Evolutionary conservation across 2,888 invertebrate species (phyloP).

Genomic region (Perizoma affinitatum): DNA sequence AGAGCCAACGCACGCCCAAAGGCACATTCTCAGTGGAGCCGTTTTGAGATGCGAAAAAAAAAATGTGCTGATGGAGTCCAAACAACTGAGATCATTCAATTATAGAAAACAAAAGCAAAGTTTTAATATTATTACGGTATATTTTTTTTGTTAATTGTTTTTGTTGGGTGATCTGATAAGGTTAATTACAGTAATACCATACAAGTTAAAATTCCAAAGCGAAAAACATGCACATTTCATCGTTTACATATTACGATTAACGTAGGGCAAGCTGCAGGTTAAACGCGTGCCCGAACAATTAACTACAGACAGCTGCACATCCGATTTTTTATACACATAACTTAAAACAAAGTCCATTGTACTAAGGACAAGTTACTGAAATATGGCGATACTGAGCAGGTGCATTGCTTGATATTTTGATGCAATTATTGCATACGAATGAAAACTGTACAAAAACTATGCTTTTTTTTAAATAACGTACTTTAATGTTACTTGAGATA

Average conservation of each 20-base stretch:
- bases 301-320: slow-evolving; percentile 53
- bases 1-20: slow-evolving; percentile 39
- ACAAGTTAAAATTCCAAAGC: slow-evolving; percentile 3
- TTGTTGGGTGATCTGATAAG: too few relatives aligned
- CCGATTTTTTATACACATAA: slow-evolving; percentile 39
- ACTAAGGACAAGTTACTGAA: slow-evolving; percentile 8
- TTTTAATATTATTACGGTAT: neutral
- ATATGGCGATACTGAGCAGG: slow-evolving; percentile 18
- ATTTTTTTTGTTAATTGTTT: too few relatives aligned
- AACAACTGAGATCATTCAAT: slow-evolving; percentile 23
- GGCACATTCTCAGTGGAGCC: slow-evolving; percentile 30
- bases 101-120: slow-evolving; percentile 2
- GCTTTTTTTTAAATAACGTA: too few relatives aligned
- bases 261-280: slow-evolving; percentile 36
- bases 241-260: slow-evolving; percentile 3
- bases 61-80: slow-evolving; percentile 25
- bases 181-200: too few relatives aligned
- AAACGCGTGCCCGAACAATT: slow-evolving; percentile 55
- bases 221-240: slow-evolving; percentile 5
- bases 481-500: neutral
- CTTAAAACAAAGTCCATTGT: slow-evolving; percentile 20
- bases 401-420: slow-evolving; percentile 8
- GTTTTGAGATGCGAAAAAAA: slow-evolving; percentile 29
- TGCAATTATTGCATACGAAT: neutral
- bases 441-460: slow-evolving; percentile 7